Evolutionary conservation across 1,140 invertebrate species (phyloP).

Genomic region (Lycorma delicatula): DNA sequence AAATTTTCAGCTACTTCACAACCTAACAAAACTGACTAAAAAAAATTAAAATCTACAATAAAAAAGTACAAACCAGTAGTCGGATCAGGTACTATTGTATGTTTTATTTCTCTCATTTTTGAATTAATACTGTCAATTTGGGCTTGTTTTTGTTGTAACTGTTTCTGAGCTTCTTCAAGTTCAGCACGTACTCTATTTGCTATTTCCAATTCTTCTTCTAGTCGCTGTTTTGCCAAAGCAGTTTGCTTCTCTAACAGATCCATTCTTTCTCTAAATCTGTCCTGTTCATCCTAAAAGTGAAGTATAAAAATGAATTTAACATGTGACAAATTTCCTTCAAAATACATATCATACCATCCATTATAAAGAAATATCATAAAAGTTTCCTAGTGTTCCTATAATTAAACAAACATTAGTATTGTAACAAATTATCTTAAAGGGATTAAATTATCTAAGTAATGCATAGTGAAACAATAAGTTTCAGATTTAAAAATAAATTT

Average conservation of each 20-base stretch:
- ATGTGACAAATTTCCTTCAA: too few relatives aligned
- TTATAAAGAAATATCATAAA: too few relatives aligned
- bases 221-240: slow-evolving; percentile 48
- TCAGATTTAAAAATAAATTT: too few relatives aligned
- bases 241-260: slow-evolving; percentile 56
- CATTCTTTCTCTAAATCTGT: slow-evolving; percentile 57
- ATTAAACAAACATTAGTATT: too few relatives aligned
- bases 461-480: too few relatives aligned
- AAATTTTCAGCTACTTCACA: too few relatives aligned
- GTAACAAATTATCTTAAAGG: too few relatives aligned
- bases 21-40: too few relatives aligned
- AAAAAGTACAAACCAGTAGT: slow-evolving; percentile 24
- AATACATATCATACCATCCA: too few relatives aligned
- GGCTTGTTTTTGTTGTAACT: slow-evolving; percentile 48
- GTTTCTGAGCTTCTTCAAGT: slow-evolving; percentile 46
- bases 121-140: slow-evolving; percentile 57
- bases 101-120: slow-evolving; percentile 44
- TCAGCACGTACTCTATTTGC: slow-evolving; percentile 53
- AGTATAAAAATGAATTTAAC: background rate
- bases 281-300: slow-evolving; percentile 52
- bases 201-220: slow-evolving; percentile 57
- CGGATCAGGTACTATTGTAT: slow-evolving; percentile 26
- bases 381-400: too few relatives aligned
- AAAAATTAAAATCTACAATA: too few relatives aligned
- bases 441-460: too few relatives aligned